Percentiles rank a stretch among this genome's conserved stretches.
phyloP scores from a whole-genome alignment of 2,888 invertebrate species.

The Acleris cristana region DNA sequence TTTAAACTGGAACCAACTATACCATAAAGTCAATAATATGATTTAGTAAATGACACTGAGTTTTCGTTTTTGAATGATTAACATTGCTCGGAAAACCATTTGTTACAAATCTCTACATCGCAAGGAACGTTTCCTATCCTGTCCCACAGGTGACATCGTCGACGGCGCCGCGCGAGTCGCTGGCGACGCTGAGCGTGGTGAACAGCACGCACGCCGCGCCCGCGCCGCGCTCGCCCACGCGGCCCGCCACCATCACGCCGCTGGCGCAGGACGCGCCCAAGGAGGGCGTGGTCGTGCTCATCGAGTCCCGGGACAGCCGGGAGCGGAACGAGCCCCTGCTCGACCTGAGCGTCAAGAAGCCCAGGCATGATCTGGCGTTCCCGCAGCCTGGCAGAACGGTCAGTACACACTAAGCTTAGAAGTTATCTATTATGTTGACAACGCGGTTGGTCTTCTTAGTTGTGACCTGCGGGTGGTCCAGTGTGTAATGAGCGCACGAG shows the following conservation, averaged over 20 bases:
- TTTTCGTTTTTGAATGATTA: too few species aligned
- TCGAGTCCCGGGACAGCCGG: constrained; percentile 77
- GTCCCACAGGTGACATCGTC: constrained; percentile 51
- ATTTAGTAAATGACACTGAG: too few species aligned
- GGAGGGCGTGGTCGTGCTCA: constrained; percentile 86
- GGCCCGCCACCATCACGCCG: constrained; percentile 87
- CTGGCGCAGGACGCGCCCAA: constrained; percentile 75
- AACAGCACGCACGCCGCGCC: constrained; percentile 68
- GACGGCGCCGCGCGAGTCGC: constrained; percentile 66
- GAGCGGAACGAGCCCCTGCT: constrained; percentile 84
- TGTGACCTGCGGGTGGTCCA: too few species aligned
- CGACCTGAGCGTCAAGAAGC: constrained; percentile 58
- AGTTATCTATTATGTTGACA: too few species aligned
- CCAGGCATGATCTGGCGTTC: constrained; percentile 34
- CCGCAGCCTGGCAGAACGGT: constrained; percentile 62
- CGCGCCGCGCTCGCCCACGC: constrained; percentile 74
- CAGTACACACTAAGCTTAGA: constrained; percentile 31
- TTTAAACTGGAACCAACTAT: too few species aligned
- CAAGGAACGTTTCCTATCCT: too few species aligned
- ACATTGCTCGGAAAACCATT: too few species aligned
- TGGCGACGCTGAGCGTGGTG: constrained; percentile 89
- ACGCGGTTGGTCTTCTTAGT: too few species aligned
- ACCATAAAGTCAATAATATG: too few species aligned
- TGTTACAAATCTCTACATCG: too few species aligned
- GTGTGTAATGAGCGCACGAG: too few species aligned